These are phyloP conservation scores for Berghia stephanieae DNA, from an alignment of 1,140 invertebrate species.

Conservation along the genomic window DNA sequence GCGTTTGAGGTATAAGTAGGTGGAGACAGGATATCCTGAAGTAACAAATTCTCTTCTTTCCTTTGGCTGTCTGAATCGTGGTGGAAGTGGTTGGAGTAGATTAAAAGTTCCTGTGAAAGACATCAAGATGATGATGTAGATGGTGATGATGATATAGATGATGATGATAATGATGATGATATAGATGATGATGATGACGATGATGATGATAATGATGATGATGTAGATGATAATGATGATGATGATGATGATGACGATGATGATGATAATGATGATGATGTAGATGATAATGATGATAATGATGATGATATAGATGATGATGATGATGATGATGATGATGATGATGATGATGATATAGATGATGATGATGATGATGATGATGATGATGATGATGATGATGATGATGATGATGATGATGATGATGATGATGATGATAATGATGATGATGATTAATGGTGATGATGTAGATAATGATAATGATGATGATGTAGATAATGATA, in stretches of 20 bases:
- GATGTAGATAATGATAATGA: background rate
- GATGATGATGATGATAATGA: background rate
- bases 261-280: too few relatives aligned
- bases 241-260: slow-evolving; percentile 4
- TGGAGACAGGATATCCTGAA: slow-evolving; percentile 33
- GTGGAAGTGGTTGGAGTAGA: slow-evolving; percentile 46
- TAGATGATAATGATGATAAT: too few relatives aligned
- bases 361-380: slow-evolving; percentile 15
- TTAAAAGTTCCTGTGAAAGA: slow-evolving; percentile 55
- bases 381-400: background rate
- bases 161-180: too few relatives aligned
- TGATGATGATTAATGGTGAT: background rate
- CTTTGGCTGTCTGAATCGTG: slow-evolving; percentile 35
- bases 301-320: too few relatives aligned
- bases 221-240: too few relatives aligned
- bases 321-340: slow-evolving; percentile 14
- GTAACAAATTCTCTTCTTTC: slow-evolving; percentile 45
- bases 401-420: background rate
- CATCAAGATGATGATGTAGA: slow-evolving; percentile 1
- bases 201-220: background rate
- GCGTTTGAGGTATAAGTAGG: slow-evolving; percentile 54
- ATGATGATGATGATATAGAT: too few relatives aligned
- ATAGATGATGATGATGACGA: background rate
- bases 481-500: background rate
- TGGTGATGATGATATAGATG: too few relatives aligned